A percentile compares a stretch with the other conserved stretches of the same genome.
Conservation (phyloP, 2,797 vertebrate species). For the Dryobates pubescens region DNA sequence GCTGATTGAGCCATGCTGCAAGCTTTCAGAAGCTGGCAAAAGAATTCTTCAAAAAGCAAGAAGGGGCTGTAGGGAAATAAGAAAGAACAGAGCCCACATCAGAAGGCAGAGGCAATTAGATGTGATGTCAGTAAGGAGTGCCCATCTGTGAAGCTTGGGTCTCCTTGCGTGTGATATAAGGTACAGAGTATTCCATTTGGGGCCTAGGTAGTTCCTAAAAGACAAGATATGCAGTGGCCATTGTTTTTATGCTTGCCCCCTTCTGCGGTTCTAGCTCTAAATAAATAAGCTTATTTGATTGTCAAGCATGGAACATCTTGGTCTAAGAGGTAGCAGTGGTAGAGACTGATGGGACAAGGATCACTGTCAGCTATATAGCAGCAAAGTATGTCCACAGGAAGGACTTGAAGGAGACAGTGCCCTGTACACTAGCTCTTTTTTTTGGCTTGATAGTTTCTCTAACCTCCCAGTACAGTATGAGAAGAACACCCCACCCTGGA, state of each 20-base stretch:
- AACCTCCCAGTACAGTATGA: fast-evolving
- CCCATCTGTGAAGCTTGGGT: not conserved
- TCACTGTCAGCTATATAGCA: slow-evolving; percentile 82
- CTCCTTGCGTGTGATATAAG: fast-evolving
- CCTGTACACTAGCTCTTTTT: slow-evolving; percentile 59
- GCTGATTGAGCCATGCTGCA: not conserved
- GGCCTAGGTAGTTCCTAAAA: not conserved
- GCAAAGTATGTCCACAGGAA: slow-evolving; percentile 80
- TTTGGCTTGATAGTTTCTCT: not conserved
- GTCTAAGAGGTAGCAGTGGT: slow-evolving; percentile 82
- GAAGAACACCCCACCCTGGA: not conserved
- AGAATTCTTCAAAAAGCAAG: not conserved
- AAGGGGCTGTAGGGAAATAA: not conserved
- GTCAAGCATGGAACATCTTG: not conserved
- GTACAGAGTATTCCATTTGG: not conserved
- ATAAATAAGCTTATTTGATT: not conserved
- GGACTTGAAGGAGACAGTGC: slow-evolving; percentile 76
- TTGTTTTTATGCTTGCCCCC: not conserved
- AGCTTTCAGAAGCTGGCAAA: not conserved
- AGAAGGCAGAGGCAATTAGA: not conserved
- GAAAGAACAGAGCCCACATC: not conserved
- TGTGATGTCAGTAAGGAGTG: not conserved
- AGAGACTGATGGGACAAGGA: slow-evolving; percentile 81
- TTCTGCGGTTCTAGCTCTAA: not conserved
- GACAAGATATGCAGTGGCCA: not conserved